These are phyloP conservation scores for Pecten maximus DNA, from an alignment of 2,888 invertebrate genomes.

Conservation along the genomic window DNA sequence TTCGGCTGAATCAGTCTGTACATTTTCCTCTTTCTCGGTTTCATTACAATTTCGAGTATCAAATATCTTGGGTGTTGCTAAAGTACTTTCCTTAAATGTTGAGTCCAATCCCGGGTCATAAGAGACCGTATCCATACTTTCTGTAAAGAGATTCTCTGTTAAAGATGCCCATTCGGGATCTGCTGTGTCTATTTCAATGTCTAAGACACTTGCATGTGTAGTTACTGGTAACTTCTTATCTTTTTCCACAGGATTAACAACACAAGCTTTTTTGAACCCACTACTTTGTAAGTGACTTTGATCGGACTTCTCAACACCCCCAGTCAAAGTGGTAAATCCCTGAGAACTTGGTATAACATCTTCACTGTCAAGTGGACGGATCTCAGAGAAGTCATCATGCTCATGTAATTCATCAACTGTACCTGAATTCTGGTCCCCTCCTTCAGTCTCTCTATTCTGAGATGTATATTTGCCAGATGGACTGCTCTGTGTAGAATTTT, in stretches of 20 bases:
- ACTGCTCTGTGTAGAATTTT: constrained; percentile 33
- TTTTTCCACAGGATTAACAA: not conserved
- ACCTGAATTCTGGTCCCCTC: not conserved
- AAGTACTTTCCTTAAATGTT: constrained; percentile 36
- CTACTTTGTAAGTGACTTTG: not conserved
- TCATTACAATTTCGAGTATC: constrained; percentile 36
- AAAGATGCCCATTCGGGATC: not conserved
- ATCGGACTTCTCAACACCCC: not conserved
- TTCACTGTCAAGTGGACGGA: constrained; percentile 60
- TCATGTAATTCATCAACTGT: constrained; percentile 48
- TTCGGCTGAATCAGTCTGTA: not conserved
- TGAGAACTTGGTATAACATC: constrained; percentile 15
- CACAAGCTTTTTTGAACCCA: not conserved
- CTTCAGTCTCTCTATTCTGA: constrained; percentile 38
- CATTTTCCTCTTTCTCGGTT: not conserved
- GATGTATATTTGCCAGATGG: constrained; percentile 27
- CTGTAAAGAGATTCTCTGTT: not conserved
- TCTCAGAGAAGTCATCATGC: constrained; percentile 67
- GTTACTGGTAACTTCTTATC: too few relatives aligned
- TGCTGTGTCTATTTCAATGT: constrained; percentile 34
- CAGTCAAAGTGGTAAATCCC: not conserved
- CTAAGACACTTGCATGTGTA: not conserved
- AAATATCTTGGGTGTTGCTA: not conserved
- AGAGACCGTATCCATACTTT: not conserved
- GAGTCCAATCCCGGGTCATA: constrained; percentile 49